These are phyloP conservation scores for Hirtodrosophila cameraria DNA, from an alignment of 2,888 invertebrate genomes.

Conservation along the genomic window DNA sequence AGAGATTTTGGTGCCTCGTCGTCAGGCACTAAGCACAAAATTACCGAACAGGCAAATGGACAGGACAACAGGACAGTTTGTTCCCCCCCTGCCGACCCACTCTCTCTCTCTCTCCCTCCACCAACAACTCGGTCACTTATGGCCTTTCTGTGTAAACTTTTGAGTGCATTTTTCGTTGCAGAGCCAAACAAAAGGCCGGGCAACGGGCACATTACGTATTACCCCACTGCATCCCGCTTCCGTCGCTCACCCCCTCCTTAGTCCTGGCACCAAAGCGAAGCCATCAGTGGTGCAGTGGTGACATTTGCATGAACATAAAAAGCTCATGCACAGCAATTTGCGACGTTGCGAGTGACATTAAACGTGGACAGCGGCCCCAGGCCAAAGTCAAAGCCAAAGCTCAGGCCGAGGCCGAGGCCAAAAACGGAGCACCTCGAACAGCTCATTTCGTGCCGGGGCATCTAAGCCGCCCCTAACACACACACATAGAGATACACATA, in stretches of 20 bases:
- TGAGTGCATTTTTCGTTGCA: slow-evolving; percentile 78
- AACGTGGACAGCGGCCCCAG: slow-evolving; percentile 68
- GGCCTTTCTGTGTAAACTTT: slow-evolving; percentile 78
- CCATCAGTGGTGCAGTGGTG: slow-evolving; percentile 67
- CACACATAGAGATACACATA: slow-evolving; percentile 2
- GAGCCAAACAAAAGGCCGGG: slow-evolving; percentile 72
- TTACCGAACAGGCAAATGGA: slow-evolving; percentile 71
- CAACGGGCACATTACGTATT: slow-evolving; percentile 63
- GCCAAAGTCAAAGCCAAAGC: background rate
- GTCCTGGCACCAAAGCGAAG: slow-evolving; percentile 33
- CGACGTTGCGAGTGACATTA: slow-evolving; percentile 80
- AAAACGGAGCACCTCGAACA: slow-evolving; percentile 30
- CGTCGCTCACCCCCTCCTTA: background rate
- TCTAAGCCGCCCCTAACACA: slow-evolving; percentile 25
- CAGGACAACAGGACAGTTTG: slow-evolving; percentile 42
- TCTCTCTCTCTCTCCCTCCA: background rate
- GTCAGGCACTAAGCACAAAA: slow-evolving; percentile 71
- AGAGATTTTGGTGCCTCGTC: slow-evolving; percentile 59
- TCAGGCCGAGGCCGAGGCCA: slow-evolving; percentile 1
- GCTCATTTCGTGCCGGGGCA: slow-evolving; percentile 58
- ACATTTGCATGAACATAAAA: slow-evolving; percentile 81
- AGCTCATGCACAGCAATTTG: slow-evolving; percentile 82
- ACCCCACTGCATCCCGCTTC: background rate
- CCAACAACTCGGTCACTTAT: slow-evolving; percentile 62
- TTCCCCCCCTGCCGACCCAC: no score